These are phyloP conservation scores for Centruroides sculpturatus DNA, from an alignment of 1,140 invertebrate species.

Conservation along the genomic window DNA sequence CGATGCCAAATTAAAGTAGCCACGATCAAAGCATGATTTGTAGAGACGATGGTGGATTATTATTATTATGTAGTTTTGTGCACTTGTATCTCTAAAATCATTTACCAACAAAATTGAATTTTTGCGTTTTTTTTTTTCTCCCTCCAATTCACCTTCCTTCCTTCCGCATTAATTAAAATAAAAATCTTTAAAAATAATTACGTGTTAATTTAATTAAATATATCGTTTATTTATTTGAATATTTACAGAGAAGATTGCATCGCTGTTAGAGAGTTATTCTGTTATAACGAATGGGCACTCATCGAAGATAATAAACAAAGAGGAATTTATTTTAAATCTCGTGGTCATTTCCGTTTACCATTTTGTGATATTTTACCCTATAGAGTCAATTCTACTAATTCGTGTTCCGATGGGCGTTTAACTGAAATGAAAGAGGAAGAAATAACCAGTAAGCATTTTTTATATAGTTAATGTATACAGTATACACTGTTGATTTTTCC, in stretches of 20 bases:
- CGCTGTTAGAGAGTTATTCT: conserved; percentile 74
- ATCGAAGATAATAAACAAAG: conserved; percentile 75
- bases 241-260: conserved; percentile 69
- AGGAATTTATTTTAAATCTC: conserved; percentile 57
- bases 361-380: conserved; percentile 64
- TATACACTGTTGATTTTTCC: too few species aligned
- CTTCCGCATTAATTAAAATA: background rate
- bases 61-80: too few species aligned
- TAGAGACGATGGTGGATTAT: too few species aligned
- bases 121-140: background rate
- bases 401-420: conserved; percentile 66
- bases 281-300: conserved; percentile 80
- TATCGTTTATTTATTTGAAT: background rate
- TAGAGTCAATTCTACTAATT: conserved; percentile 31
- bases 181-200: background rate
- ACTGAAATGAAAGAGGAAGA: conserved; percentile 59
- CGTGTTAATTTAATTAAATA: background rate
- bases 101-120: background rate
- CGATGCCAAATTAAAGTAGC: too few species aligned
- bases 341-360: conserved; percentile 73
- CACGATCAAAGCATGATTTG: too few species aligned
- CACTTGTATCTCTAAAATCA: background rate
- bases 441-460: conserved; percentile 37
- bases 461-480: background rate
- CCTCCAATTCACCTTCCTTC: too few species aligned